Evolutionary conservation across 1,140 invertebrate species (phyloP), one percentile per base, ranked within the genome.

Genomic region (Palaemon carinicauda): DNA sequence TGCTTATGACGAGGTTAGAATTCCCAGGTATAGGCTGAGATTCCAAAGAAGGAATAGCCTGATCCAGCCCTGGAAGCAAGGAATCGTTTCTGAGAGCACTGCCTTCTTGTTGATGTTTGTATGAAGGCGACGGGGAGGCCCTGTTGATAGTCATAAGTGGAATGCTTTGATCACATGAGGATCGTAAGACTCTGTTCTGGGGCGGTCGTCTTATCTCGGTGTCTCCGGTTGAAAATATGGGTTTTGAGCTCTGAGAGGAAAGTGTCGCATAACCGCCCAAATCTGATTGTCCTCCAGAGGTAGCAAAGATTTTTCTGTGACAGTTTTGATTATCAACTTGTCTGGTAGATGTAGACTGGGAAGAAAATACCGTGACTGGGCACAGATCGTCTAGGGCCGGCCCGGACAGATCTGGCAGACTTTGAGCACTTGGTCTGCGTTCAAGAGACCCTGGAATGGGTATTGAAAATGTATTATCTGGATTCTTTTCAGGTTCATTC

Each of bases 361-460:
- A 51, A 17, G 75, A 53, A 17, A 53, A 51, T 14, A 19, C 75
- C 15, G 82, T 50, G 33, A 81, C 53, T 9, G 83, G 83, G 50
- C 83, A 85, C 1, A 85, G 83, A 51, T 85, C 53, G n/a, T 85
- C 83, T 24, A 85, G 60, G 19, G 83, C 50, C 4, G 83, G 83
- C 3, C 83, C 83, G 4, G 83, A 85, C 1, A 85, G 77, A 50
- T 85, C 83, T 19, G 83, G 83, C 29, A 85, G 56, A 50, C 75
- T 79, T 54, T 85, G 83, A 21, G 83, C 83, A 17, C 74, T 79
- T 21, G 83, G 75, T 29, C 83, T 31, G 1, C 83, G 74, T 29
- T 85, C 83, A 9, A 85, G 75, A 15, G n/a, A 17, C 5, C 75
- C 75, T 0, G 51, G 65, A n/a, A 51, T 1, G 10, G 69, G 51